Conservation (phyloP, 2,113 vertebrate species). For the Xenus cinereus region DNA sequence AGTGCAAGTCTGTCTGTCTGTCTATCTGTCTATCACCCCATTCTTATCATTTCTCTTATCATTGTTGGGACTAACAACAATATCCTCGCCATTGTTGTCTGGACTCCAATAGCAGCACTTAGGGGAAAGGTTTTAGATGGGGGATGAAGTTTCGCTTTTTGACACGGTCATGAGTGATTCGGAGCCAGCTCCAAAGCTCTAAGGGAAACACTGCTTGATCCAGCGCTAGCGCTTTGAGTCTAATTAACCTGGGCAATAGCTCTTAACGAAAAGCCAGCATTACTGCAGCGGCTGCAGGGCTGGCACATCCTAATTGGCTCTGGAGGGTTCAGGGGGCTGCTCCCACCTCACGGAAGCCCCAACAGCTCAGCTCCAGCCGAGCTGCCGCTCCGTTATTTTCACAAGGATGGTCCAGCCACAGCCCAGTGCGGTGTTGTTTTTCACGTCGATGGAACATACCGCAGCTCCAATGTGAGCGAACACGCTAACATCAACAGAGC, state of each 20-base stretch:
- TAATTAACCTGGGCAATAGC: neutral
- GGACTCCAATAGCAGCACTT: neutral
- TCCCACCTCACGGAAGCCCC: neutral
- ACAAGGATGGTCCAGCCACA: neutral
- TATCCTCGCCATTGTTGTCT: neutral
- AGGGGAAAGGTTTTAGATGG: neutral
- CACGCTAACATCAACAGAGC: slow-evolving; percentile 20
- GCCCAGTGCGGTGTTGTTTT: neutral
- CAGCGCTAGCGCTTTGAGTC: neutral
- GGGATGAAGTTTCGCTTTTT: neutral
- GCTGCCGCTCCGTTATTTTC: neutral
- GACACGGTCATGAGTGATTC: neutral
- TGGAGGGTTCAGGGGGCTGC: neutral
- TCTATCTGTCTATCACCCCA: neutral
- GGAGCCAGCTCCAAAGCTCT: neutral
- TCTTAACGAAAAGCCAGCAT: neutral
- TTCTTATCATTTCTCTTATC: neutral
- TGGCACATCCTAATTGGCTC: neutral
- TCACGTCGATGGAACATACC: neutral
- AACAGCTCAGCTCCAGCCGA: neutral
- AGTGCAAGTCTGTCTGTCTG: neutral
- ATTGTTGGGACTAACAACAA: neutral
- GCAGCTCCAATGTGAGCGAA: neutral
- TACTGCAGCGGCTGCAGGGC: neutral
- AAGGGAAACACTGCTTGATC: neutral